Evolutionary conservation across 2,888 invertebrate genomes (phyloP).

Genomic region (Dermolepida albohirtum): DNA sequence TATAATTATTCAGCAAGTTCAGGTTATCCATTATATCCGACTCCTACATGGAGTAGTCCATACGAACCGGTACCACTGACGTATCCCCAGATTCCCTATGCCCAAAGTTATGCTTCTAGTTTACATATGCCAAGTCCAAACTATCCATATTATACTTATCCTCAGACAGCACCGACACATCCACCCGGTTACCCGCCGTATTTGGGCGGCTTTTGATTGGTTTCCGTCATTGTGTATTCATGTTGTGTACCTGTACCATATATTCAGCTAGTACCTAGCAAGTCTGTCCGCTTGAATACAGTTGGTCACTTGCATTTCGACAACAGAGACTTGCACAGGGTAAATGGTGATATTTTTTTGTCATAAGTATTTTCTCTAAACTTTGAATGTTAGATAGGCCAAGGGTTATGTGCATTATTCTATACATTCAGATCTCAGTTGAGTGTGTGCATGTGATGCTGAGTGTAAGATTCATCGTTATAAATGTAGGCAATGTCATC

Average conservation of each 20-base stretch:
- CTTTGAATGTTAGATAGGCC: slow-evolving; percentile 67
- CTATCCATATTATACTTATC: slow-evolving; percentile 71
- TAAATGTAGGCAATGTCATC: slow-evolving; percentile 63
- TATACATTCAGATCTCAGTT: slow-evolving; percentile 54
- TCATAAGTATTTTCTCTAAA: slow-evolving; percentile 68
- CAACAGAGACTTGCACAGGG: slow-evolving; percentile 68
- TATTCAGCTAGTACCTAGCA: slow-evolving; percentile 68
- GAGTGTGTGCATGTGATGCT: slow-evolving; percentile 47
- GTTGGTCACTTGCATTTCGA: slow-evolving; percentile 67
- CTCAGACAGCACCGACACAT: slow-evolving; percentile 63
- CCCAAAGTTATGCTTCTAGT: slow-evolving; percentile 66
- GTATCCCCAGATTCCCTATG: slow-evolving; percentile 61
- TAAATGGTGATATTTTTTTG: slow-evolving; percentile 68
- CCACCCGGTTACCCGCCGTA: slow-evolving; percentile 65
- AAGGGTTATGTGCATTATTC: slow-evolving; percentile 67
- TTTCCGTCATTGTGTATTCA: slow-evolving; percentile 66
- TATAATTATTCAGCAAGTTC: slow-evolving; percentile 60
- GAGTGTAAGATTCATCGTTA: slow-evolving; percentile 55
- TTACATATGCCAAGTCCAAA: slow-evolving; percentile 78
- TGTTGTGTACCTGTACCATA: slow-evolving; percentile 68
- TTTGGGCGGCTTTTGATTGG: slow-evolving; percentile 66
- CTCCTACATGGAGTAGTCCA: slow-evolving; percentile 63
- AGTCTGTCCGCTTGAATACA: slow-evolving; percentile 66
- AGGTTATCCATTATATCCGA: slow-evolving; percentile 63
- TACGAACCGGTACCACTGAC: slow-evolving; percentile 66